Percentiles rank a stretch among this genome's conserved stretches.
phyloP scores from a whole-genome alignment of 2,113 vertebrate species.

The Ceyx melanurus region DNA sequence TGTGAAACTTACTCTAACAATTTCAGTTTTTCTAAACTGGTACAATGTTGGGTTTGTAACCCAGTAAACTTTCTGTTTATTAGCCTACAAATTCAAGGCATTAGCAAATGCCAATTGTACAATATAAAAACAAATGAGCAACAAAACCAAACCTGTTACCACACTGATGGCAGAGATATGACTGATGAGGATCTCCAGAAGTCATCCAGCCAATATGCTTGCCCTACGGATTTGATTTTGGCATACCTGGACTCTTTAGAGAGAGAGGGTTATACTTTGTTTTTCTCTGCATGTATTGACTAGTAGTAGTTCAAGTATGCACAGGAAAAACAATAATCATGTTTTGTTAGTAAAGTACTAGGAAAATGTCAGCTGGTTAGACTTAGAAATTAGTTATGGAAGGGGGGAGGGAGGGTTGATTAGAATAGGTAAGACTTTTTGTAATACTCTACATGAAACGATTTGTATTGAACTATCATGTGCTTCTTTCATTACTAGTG shows the following conservation, averaged over 20 bases:
- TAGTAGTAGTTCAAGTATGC: constrained; percentile 49
- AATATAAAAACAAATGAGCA: background rate
- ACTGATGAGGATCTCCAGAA: background rate
- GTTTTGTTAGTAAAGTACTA: constrained; percentile 48
- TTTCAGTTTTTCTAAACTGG: constrained; percentile 16
- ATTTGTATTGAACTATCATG: constrained; percentile 28
- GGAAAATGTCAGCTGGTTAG: constrained; percentile 50
- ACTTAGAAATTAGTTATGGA: constrained; percentile 52
- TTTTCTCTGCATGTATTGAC: constrained; percentile 47
- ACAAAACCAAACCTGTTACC: background rate
- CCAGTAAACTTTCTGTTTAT: constrained; percentile 15
- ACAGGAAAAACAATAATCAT: constrained; percentile 24
- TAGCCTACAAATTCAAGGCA: constrained; percentile 1
- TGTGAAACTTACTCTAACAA: background rate
- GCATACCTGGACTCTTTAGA: constrained; percentile 14
- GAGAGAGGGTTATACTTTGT: background rate
- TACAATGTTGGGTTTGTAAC: background rate
- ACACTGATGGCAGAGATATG: background rate
- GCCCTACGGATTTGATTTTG: background rate
- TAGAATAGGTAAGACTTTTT: constrained; percentile 27
- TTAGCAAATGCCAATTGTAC: constrained; percentile 2
- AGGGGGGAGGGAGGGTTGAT: background rate
- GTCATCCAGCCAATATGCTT: background rate
- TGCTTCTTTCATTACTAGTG: constrained; percentile 18
- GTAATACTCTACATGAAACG: constrained; percentile 14